These are phyloP conservation scores for Meloidogyne chitwoodi DNA, from an alignment of 1,140 invertebrate genomes.

Conservation along the genomic window DNA sequence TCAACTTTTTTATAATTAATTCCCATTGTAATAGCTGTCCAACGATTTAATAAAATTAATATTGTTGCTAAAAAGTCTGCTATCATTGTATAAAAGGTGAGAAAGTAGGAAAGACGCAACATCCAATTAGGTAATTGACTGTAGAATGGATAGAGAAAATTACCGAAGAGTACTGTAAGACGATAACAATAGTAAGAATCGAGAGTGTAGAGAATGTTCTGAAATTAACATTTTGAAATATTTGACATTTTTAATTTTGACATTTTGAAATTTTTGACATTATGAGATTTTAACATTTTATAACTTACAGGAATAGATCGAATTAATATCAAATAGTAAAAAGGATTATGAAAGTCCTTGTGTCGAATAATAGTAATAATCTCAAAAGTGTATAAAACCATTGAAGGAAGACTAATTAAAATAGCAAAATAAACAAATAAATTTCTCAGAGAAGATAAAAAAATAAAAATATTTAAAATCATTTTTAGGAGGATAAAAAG, in stretches of 20 bases:
- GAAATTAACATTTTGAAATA: neutral
- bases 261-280: neutral
- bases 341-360: constrained; percentile 10
- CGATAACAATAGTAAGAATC: constrained; percentile 7
- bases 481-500: constrained; percentile 64
- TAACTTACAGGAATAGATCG: neutral
- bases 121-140: neutral
- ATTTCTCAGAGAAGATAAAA: neutral
- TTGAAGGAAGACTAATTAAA: neutral
- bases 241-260: neutral
- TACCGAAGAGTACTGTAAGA: neutral
- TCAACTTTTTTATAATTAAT: neutral
- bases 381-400: neutral
- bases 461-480: neutral
- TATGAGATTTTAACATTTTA: neutral
- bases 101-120: neutral
- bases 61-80: constrained; percentile 10
- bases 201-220: constrained; percentile 1
- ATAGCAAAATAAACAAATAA: constrained; percentile 1
- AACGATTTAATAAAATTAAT: constrained; percentile 7
- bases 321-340: neutral
- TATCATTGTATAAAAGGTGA: constrained; percentile 3
- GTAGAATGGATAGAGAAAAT: neutral
- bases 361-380: constrained; percentile 5
- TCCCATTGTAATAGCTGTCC: neutral